Conservation (phyloP, 2,797 vertebrate species). For the Craterocephalus amniculus region DNA sequence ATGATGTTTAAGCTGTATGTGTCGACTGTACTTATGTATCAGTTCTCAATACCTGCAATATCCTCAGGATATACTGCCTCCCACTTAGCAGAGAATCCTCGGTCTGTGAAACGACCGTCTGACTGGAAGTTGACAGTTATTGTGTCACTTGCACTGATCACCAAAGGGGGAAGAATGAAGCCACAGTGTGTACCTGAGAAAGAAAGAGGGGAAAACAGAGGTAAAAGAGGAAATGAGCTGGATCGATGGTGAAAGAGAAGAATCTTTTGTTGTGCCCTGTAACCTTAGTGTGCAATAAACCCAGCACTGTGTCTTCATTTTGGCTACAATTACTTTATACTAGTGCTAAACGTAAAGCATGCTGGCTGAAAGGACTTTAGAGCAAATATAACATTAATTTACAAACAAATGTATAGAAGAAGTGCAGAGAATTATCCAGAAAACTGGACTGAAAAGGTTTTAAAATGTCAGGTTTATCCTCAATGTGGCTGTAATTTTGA, state of each 20-base stretch:
- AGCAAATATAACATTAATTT: not conserved
- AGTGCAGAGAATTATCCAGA: not conserved
- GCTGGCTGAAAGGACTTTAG: not conserved
- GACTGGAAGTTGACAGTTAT: slow-evolving; percentile 80
- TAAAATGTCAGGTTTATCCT: not conserved
- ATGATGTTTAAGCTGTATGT: slow-evolving; percentile 9
- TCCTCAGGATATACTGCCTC: slow-evolving; percentile 84
- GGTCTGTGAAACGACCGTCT: slow-evolving; percentile 78
- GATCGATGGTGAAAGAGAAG: slow-evolving; percentile 1
- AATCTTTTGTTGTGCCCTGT: not conserved
- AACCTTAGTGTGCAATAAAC: not conserved
- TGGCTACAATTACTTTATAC: not conserved
- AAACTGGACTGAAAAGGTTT: not conserved
- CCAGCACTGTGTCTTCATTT: not conserved
- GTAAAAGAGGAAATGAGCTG: slow-evolving; percentile 14
- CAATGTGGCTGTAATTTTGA: not conserved
- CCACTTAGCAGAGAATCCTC: slow-evolving; percentile 83
- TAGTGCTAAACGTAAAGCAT: not conserved
- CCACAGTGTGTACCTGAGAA: slow-evolving; percentile 80
- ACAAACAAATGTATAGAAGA: not conserved
- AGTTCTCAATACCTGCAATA: slow-evolving; percentile 75
- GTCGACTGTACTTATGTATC: slow-evolving; percentile 21
- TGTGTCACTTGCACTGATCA: slow-evolving; percentile 78
- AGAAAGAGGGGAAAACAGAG: slow-evolving; percentile 6
- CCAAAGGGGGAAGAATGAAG: slow-evolving; percentile 75